These are phyloP conservation scores for Lateolabrax maculatus DNA, from an alignment of 2,797 vertebrate genomes.

Conservation along the genomic window DNA sequence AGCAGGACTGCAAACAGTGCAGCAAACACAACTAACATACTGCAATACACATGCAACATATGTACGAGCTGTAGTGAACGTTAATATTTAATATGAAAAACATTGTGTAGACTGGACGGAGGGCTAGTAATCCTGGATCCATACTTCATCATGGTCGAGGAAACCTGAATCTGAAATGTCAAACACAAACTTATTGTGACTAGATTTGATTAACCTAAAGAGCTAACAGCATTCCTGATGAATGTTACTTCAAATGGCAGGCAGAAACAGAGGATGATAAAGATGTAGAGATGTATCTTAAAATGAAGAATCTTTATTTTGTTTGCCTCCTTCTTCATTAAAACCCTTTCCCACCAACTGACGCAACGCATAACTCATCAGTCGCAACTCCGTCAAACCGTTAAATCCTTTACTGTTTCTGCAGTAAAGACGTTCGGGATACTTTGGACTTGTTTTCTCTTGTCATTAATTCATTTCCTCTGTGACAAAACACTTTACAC, in stretches of 20 bases:
- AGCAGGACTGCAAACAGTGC: slow-evolving; percentile 7
- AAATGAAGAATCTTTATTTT: not conserved
- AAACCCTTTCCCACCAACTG: not conserved
- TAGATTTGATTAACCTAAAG: not conserved
- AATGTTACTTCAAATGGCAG: not conserved
- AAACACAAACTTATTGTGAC: not conserved
- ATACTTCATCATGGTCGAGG: not conserved
- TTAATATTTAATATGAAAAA: slow-evolving; percentile 20
- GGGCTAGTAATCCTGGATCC: not conserved
- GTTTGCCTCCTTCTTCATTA: not conserved
- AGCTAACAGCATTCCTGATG: not conserved
- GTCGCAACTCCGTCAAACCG: no score
- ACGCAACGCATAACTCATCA: no score
- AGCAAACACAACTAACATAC: not conserved
- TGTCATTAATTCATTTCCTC: no score
- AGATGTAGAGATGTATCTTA: not conserved
- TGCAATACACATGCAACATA: not conserved
- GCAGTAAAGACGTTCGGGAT: no score
- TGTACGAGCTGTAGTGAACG: not conserved
- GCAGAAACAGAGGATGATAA: not conserved
- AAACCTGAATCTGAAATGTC: not conserved
- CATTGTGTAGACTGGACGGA: not conserved
- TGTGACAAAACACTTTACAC: no score
- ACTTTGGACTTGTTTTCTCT: no score
- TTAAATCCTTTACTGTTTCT: no score